Percentiles rank a stretch among this genome's conserved stretches.
Evolutionary conservation across 1,140 invertebrate species (phyloP).

Genomic region (Scaptomyza pallida): DNA sequence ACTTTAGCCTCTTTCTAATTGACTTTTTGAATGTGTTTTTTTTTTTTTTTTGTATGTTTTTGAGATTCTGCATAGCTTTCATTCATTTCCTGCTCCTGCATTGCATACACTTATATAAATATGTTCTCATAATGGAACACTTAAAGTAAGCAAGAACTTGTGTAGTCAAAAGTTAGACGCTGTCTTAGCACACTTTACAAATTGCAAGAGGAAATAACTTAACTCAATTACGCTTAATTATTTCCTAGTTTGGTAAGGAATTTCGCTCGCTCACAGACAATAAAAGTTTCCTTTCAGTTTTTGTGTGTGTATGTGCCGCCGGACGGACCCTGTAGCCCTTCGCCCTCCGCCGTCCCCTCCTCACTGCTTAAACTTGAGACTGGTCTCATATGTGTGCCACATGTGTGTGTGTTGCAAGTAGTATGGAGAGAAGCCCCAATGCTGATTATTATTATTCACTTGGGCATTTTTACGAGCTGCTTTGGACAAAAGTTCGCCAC

Average conservation of each 20-base stretch:
- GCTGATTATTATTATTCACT: slow-evolving; percentile 83
- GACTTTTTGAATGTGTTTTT: too few species aligned
- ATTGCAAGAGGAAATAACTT: slow-evolving; percentile 76
- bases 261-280: slow-evolving; percentile 70
- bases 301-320: slow-evolving; percentile 50
- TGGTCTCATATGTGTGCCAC: slow-evolving; percentile 30
- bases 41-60: too few species aligned
- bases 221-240: slow-evolving; percentile 83
- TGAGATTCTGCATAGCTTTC: too few species aligned
- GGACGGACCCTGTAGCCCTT: slow-evolving; percentile 1
- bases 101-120: too few species aligned
- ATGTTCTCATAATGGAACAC: background rate
- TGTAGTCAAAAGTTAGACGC: background rate
- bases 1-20: too few species aligned
- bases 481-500: slow-evolving; percentile 77
- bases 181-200: slow-evolving; percentile 32
- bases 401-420: slow-evolving; percentile 8
- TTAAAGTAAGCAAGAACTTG: slow-evolving; percentile 26
- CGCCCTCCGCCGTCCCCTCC: background rate
- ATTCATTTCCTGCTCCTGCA: too few species aligned
- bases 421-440: slow-evolving; percentile 42
- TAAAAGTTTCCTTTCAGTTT: slow-evolving; percentile 77
- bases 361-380: background rate
- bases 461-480: slow-evolving; percentile 83
- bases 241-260: slow-evolving; percentile 80